Base-by-base conservation (phyloP, 2,797 vertebrate genomes). In the Melanotaenia trifasciata region DNA sequence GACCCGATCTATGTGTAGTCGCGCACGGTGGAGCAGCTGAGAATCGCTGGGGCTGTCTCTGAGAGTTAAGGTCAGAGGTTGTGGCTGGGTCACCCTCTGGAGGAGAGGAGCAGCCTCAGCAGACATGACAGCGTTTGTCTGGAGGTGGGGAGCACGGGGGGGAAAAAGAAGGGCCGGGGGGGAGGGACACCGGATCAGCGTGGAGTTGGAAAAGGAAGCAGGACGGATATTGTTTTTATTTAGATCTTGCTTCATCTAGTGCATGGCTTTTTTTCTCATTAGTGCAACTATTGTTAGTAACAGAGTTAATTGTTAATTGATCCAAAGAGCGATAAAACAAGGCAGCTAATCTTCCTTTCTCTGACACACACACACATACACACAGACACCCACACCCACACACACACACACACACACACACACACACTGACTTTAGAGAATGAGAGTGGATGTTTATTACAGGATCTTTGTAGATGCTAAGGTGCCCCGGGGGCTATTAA, bases 361-460 rank as follows among this genome's bases (percentile, higher is more conserved):
- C 40, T 40, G 12, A 30, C 28, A 24, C 61, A 43, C 66, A 50
- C 68, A 45, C 66, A 26, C 58, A 16, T n/a, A n/a, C n/a, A n/a
- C n/a, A n/a, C n/a, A n/a, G n/a, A n/a, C n/a, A n/a, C n/a, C n/a
- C n/a, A n/a, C n/a, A n/a, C n/a, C n/a, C 51, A 54, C 64, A 9
- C 60, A 18, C 64, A 11, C 66, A 18, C 36, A 12, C 68, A 12
- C 28, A 28, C 28, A 28, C 58, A 53, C 74, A 63, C 67, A 70
- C 60, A 73, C 57, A 78, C 24, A 32, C 35, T 66, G 58, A 67
- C 76, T 58, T 59, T 65, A 59, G 72, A 80, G 84, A 92, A 87
- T 84, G 81, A 90, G 85, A 89, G 78, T 91, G 87, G 78, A 87
- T 88, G 87, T 92, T 93, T 94, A 93, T 93, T 88, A 86, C 91